A percentile compares a stretch with the other conserved stretches of the same genome.
phyloP scores from a whole-genome alignment of 1,140 invertebrate genomes.

The Nebria ingens region DNA sequence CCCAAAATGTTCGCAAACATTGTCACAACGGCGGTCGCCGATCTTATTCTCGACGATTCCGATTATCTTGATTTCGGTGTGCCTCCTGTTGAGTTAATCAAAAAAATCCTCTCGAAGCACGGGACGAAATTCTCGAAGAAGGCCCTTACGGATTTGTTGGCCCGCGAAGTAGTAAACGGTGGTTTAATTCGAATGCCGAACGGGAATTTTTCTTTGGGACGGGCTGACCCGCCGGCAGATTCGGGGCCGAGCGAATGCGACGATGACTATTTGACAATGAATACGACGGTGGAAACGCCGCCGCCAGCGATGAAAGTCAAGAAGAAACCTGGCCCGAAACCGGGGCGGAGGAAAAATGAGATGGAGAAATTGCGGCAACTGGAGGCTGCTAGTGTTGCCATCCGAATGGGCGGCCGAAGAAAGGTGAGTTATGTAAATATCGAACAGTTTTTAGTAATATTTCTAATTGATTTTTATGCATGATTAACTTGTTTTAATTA shows the following conservation, averaged over 20 bases:
- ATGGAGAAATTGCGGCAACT: conserved; percentile 1
- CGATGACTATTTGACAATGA: neutral
- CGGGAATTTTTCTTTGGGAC: conserved; percentile 54
- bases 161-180: conserved; percentile 53
- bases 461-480: too few species aligned
- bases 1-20: conserved; percentile 34
- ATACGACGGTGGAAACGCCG: conserved; percentile 12
- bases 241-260: conserved; percentile 2
- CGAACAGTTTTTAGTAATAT: conserved; percentile 15
- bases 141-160: conserved; percentile 51
- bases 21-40: conserved; percentile 53
- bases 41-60: conserved; percentile 56
- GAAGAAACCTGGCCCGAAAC: conserved; percentile 17
- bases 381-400: conserved; percentile 10
- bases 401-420: conserved; percentile 26
- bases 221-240: conserved; percentile 31
- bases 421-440: too few species aligned
- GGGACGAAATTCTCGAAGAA: conserved; percentile 51
- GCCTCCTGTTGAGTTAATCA: conserved; percentile 49
- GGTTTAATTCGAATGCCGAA: conserved; percentile 54
- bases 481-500: too few species aligned
- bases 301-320: conserved; percentile 13
- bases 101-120: conserved; percentile 50
- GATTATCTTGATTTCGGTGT: conserved; percentile 61
- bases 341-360: conserved; percentile 17